Evolutionary conservation across 1,140 invertebrate species (phyloP), one percentile per base, ranked within the genome.

Genomic region (Helicoverpa zea): DNA sequence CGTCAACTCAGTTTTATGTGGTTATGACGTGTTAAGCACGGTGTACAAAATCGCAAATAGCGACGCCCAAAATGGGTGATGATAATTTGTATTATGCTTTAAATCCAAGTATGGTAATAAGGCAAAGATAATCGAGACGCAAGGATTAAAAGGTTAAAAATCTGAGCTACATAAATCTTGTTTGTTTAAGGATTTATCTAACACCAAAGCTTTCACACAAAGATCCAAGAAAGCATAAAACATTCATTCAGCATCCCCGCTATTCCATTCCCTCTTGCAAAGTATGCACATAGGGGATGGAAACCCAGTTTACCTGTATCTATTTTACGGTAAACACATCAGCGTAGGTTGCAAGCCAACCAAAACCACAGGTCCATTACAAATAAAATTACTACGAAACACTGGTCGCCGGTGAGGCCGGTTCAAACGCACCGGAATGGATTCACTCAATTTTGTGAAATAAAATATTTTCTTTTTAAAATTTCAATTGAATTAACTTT

Each of bases 361-460:
- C 16, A 63, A 16, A 76, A 76, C 80, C 72, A 66, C 79, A 81
- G 18, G 64, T 51, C 63, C 63, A 75, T 81, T 68, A 76, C 72
- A 81, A 70, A 81, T 81, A 81, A 81, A 68, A 81, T 81, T 76
- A 81, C 52, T 29, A 51, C 64, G 80, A 81, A 64, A 64, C 59
- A 64, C 70, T 18, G 49, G 56, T n/a, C 56, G 16, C 14, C 35
- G 14, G 14, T 12, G n/a, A 7, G 13, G 9, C 30, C 43, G 54
- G 16, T 51, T 52, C 66, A 70, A 70, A 64, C 61, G 51, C 49
- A 49, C 51, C 18, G 14, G 59, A 74, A 75, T 66, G 68, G 59
- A 74, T 80, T 80, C 68, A 75, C 70, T 74, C 58, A 70, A 70
- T 70, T 70, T 70, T 52, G 49, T n/a, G 47, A 70, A 52, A 51